Percentiles rank a stretch among this genome's conserved stretches.
Evolutionary conservation across 1,140 invertebrate species (phyloP).

Genomic region (Glomeris maerens): DNA sequence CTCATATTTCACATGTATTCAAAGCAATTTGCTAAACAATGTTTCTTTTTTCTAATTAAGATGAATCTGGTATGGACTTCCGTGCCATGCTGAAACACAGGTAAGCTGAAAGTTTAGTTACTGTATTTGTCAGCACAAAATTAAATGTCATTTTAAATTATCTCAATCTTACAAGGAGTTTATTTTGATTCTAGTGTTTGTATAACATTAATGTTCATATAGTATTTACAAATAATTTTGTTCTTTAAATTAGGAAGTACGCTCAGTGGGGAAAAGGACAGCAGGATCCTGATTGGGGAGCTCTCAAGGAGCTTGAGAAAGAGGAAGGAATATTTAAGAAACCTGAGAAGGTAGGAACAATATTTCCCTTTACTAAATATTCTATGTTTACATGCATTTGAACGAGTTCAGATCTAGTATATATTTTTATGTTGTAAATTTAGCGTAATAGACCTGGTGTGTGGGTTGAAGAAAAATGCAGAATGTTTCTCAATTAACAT

Average conservation of each 20-base stretch:
- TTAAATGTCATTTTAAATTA: conserved; percentile 19
- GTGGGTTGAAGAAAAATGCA: not conserved
- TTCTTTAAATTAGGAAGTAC: conserved; percentile 50
- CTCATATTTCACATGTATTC: no score
- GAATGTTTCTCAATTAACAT: no score
- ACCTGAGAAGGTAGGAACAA: conserved; percentile 66
- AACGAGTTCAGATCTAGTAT: not conserved
- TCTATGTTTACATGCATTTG: conserved; percentile 2
- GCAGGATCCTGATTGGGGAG: conserved; percentile 76
- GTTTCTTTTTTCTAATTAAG: conserved; percentile 35
- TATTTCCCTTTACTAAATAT: conserved; percentile 8
- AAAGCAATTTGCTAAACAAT: no score
- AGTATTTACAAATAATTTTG: no score
- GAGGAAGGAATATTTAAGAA: conserved; percentile 64
- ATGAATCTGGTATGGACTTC: conserved; percentile 96
- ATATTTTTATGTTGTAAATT: not conserved
- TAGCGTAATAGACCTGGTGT: not conserved
- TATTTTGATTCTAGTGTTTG: not conserved
- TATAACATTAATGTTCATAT: conserved; percentile 7
- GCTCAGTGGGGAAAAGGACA: conserved; percentile 84
- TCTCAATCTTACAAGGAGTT: not conserved
- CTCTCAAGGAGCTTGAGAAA: conserved; percentile 83
- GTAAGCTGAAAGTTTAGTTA: conserved; percentile 20
- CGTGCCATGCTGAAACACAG: conserved; percentile 89
- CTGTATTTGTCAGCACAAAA: conserved; percentile 3